A percentile compares a stretch with the other conserved stretches of the same genome.
Evolutionary conservation across 2,113 vertebrate genomes (phyloP).

Genomic region (Amia ocellicauda): DNA sequence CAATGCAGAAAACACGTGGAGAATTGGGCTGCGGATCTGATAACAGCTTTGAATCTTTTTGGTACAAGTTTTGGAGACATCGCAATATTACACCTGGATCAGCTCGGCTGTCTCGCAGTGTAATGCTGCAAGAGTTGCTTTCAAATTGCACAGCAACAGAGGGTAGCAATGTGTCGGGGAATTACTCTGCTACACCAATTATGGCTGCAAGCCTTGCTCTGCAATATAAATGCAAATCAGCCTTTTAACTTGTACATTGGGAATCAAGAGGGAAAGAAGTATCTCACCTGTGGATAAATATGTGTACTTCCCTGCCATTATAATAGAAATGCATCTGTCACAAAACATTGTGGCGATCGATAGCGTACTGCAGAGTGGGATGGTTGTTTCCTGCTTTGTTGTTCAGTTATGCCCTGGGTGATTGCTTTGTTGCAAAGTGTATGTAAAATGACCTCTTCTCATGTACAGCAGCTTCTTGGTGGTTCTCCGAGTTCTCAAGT

Average conservation of each 20-base stretch:
- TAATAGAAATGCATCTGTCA: slow-evolving; percentile 25
- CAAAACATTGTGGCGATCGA: slow-evolving; percentile 25
- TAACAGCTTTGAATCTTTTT: slow-evolving; percentile 49
- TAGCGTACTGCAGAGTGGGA: background rate
- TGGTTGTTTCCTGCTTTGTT: too few relatives aligned
- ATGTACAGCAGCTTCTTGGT: background rate
- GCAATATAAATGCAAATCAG: slow-evolving; percentile 68
- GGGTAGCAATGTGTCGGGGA: slow-evolving; percentile 12
- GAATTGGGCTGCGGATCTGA: slow-evolving; percentile 59
- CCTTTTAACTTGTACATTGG: slow-evolving; percentile 53
- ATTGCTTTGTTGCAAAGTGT: too few relatives aligned
- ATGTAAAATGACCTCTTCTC: too few relatives aligned
- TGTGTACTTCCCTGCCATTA: slow-evolving; percentile 28
- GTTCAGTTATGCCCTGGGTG: too few relatives aligned
- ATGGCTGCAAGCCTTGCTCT: slow-evolving; percentile 43
- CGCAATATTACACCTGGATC: slow-evolving; percentile 49
- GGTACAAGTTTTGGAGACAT: slow-evolving; percentile 54
- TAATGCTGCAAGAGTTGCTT: background rate
- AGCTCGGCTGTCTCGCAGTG: too few relatives aligned
- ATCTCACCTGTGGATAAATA: slow-evolving; percentile 51
- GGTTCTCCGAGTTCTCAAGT: slow-evolving; percentile 28
- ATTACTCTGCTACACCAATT: slow-evolving; percentile 40
- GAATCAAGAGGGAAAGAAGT: slow-evolving; percentile 36
- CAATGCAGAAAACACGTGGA: slow-evolving; percentile 50
- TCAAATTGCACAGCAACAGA: slow-evolving; percentile 12